Conservation (phyloP, 2,797 vertebrate genomes). For the Gila robusta region DNA sequence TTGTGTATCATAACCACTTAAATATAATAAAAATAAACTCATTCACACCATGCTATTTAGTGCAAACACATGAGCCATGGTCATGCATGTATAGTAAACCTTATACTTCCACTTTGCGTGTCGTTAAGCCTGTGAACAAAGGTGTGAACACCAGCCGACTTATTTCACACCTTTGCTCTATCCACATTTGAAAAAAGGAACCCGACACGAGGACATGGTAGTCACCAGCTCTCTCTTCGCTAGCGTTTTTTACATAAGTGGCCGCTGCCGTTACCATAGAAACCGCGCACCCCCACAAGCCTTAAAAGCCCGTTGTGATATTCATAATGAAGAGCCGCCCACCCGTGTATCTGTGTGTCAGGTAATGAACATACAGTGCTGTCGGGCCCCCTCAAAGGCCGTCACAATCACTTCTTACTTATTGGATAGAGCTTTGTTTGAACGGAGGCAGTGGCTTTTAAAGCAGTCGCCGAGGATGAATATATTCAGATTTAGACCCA, state of each 20-base stretch:
- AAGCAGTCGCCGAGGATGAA: constrained; percentile 10
- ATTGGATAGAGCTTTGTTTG: constrained; percentile 43
- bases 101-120: neutral
- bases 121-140: neutral
- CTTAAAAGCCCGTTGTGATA: constrained; percentile 77
- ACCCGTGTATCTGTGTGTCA: constrained; percentile 75
- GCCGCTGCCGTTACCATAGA: constrained; percentile 77
- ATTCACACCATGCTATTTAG: neutral
- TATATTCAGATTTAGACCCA: neutral
- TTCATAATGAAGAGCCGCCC: constrained; percentile 80
- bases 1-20: neutral
- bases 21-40: neutral
- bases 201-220: constrained; percentile 63
- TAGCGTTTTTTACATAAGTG: constrained; percentile 72
- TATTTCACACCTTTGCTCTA: constrained; percentile 53
- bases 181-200: constrained; percentile 53
- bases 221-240: constrained; percentile 72
- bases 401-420: constrained; percentile 59
- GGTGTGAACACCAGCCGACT: constrained; percentile 40
- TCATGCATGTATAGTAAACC: neutral
- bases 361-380: constrained; percentile 77
- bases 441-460: constrained; percentile 39
- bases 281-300: constrained; percentile 73
- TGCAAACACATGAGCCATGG: neutral
- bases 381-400: constrained; percentile 66